A percentile compares a stretch with the other conserved stretches of the same genome.
These are phyloP conservation scores for Caenorhabditis macrosperma DNA, from an alignment of 2,888 invertebrate species.

Conservation along the genomic window DNA sequence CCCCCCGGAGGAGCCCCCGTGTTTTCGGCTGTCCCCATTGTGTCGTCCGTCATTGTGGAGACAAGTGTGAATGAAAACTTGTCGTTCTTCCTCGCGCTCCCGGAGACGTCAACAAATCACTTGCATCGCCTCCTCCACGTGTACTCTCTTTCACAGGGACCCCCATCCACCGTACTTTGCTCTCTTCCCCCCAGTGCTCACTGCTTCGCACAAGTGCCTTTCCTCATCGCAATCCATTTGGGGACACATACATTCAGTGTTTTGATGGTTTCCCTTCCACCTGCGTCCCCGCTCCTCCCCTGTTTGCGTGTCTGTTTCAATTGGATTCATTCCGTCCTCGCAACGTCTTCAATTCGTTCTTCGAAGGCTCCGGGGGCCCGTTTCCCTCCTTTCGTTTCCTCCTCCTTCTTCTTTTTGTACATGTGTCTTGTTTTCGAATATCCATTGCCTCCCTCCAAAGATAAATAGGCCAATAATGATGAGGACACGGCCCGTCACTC, in stretches of 20 bases:
- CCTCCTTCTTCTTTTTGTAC: too few species aligned
- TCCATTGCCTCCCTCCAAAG: not conserved
- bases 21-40: slow-evolving; percentile 1
- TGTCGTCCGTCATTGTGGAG: slow-evolving; percentile 9
- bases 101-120: slow-evolving; percentile 18
- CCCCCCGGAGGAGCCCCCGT: not conserved
- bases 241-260: too few species aligned
- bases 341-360: slow-evolving; percentile 5
- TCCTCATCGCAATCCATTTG: too few species aligned
- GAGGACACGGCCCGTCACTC: not conserved
- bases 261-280: slow-evolving; percentile 6
- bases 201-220: not conserved
- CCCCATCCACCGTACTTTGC: not conserved
- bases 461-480: slow-evolving; percentile 20
- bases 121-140: not conserved
- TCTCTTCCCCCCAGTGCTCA: too few species aligned
- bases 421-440: slow-evolving; percentile 13
- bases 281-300: slow-evolving; percentile 14
- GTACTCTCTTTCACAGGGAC: too few species aligned
- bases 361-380: not conserved
- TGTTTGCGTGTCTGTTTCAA: not conserved
- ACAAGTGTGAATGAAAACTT: slow-evolving; percentile 13
- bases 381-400: not conserved
- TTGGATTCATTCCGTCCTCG: slow-evolving; percentile 4
- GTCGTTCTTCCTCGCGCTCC: not conserved